These are phyloP conservation scores for Notolabrus celidotus DNA, from an alignment of 2,797 vertebrate species.

Conservation along the genomic window DNA sequence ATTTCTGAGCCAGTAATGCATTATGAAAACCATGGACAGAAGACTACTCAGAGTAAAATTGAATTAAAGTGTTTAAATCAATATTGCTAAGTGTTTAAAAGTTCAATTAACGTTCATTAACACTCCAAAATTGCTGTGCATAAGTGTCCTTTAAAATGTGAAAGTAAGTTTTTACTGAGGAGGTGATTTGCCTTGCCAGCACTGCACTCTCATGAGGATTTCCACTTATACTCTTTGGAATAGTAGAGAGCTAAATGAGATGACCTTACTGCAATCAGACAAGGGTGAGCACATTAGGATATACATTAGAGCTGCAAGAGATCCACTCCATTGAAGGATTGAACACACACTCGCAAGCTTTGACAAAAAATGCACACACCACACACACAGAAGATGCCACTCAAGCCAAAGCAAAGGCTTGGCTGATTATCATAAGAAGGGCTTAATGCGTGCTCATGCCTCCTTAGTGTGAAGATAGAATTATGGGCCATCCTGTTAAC, in stretches of 20 bases:
- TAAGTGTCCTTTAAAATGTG: constrained; percentile 45
- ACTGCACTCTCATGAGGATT: constrained; percentile 34
- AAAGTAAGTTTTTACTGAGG: constrained; percentile 47
- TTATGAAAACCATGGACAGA: constrained; percentile 24
- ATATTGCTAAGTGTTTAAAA: constrained; percentile 39
- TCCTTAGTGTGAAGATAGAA: constrained; percentile 44
- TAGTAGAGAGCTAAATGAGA: constrained; percentile 45
- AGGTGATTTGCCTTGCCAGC: constrained; percentile 32
- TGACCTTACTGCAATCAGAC: constrained; percentile 59
- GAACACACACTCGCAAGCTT: constrained; percentile 3
- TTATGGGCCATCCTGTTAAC: constrained; percentile 46
- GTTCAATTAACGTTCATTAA: constrained; percentile 36
- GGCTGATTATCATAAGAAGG: constrained; percentile 47
- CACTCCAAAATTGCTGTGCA: constrained; percentile 7
- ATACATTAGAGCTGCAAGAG: constrained; percentile 31
- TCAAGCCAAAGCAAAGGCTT: constrained; percentile 33
- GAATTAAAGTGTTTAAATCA: constrained; percentile 35
- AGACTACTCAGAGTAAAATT: constrained; percentile 4
- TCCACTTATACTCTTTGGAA: constrained; percentile 55
- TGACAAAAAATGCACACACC: background rate
- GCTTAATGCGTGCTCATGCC: constrained; percentile 46
- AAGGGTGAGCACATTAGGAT: constrained; percentile 39
- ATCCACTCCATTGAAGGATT: constrained; percentile 37
- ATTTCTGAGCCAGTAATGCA: constrained; percentile 26
- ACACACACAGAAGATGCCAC: constrained; percentile 16